Percentiles rank a stretch among this genome's conserved stretches.
Conservation (phyloP, 2,888 invertebrate genomes). For the Lasioglossum malachurum region DNA sequence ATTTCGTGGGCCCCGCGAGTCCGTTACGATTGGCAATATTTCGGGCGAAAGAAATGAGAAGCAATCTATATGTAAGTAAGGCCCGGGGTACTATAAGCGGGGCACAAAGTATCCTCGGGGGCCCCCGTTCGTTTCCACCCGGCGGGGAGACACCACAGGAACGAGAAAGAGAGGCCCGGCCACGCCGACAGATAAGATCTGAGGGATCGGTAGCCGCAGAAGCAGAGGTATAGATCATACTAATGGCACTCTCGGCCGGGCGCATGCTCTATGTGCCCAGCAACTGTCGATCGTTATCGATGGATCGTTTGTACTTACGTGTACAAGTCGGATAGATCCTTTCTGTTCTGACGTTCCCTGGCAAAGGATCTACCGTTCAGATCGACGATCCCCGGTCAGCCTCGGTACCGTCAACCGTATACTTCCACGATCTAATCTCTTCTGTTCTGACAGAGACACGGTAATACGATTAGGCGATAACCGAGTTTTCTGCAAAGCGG, state of each 20-base stretch:
- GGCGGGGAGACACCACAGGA: slow-evolving; percentile 22
- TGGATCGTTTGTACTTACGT: slow-evolving; percentile 48
- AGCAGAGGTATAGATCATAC: slow-evolving; percentile 83
- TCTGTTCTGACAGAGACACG: slow-evolving; percentile 13
- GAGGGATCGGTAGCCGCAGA: slow-evolving; percentile 80
- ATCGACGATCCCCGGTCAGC: slow-evolving; percentile 12
- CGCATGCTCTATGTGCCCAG: slow-evolving; percentile 34
- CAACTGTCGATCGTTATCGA: slow-evolving; percentile 65
- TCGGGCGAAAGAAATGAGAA: slow-evolving; percentile 77
- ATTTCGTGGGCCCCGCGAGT: slow-evolving; percentile 70
- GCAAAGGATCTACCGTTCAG: neutral
- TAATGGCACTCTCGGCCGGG: slow-evolving; percentile 77
- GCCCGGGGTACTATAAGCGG: slow-evolving; percentile 55
- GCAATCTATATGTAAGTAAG: slow-evolving; percentile 84
- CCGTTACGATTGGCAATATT: slow-evolving; percentile 78
- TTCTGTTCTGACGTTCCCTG: slow-evolving; percentile 24
- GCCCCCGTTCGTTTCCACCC: slow-evolving; percentile 27
- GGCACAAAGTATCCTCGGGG: slow-evolving; percentile 23
- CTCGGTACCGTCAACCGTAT: slow-evolving; percentile 22
- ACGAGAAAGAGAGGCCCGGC: slow-evolving; percentile 31
- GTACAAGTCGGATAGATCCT: slow-evolving; percentile 15
- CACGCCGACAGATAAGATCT: slow-evolving; percentile 74
- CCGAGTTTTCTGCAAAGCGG: neutral
- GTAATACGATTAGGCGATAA: slow-evolving; percentile 25
- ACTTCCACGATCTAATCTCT: neutral